Conservation (phyloP, 2,113 vertebrate species). For the Ochotona princeps region DNA sequence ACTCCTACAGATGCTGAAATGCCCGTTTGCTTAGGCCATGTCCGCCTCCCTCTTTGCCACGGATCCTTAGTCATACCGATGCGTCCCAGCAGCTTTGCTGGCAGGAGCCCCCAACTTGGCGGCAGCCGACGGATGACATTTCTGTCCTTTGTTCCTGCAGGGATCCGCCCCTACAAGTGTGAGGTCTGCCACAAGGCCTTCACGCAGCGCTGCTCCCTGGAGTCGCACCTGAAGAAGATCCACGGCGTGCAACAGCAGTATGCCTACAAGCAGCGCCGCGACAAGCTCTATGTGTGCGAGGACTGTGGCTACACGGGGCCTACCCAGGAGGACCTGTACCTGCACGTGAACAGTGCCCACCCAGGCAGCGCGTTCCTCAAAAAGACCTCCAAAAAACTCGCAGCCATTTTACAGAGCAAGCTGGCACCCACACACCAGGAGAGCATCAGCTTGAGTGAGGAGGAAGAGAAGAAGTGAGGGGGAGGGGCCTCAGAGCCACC, state of each 20-base stretch:
- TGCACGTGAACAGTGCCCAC: constrained; percentile 86
- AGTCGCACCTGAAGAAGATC: constrained; percentile 92
- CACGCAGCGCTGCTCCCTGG: constrained; percentile 92
- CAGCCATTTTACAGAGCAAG: constrained; percentile 87
- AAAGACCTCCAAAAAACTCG: constrained; percentile 90
- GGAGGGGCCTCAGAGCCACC: rapidly evolving
- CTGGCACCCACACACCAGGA: constrained; percentile 82
- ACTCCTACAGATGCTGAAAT: too few relatives aligned
- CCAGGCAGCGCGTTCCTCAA: constrained; percentile 87
- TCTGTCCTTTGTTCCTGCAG: constrained; percentile 60
- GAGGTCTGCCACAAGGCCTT: constrained; percentile 92
- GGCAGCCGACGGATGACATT: not conserved
- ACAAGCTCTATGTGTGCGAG: constrained; percentile 92
- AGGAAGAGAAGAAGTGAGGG: constrained; percentile 78
- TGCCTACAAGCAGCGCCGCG: constrained; percentile 90
- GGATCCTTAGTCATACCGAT: not conserved
- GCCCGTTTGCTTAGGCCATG: not conserved
- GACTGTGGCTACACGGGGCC: constrained; percentile 91
- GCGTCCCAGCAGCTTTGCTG: not conserved
- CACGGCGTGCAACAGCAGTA: constrained; percentile 91
- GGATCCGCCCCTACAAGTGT: constrained; percentile 92
- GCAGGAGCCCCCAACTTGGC: not conserved
- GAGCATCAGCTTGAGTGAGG: constrained; percentile 70
- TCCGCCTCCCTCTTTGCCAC: not conserved
- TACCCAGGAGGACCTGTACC: constrained; percentile 89